These are phyloP conservation scores for Gerris buenoi DNA, from an alignment of 1,140 invertebrate genomes.

Conservation along the genomic window DNA sequence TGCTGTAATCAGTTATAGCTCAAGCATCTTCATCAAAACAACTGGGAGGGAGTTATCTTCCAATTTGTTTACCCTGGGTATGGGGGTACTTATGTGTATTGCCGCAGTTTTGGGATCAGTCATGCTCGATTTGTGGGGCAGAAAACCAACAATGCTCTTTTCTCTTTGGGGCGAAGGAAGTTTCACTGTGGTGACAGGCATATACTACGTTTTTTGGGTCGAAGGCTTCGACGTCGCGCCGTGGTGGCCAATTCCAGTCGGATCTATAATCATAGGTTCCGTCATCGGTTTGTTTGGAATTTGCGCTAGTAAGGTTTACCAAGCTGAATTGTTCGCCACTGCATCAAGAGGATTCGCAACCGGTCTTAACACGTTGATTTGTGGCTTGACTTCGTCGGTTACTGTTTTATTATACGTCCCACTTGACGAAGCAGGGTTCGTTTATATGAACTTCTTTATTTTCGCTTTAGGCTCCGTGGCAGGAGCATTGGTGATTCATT, in stretches of 20 bases:
- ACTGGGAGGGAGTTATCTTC: constrained; percentile 9
- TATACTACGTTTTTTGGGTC: constrained; percentile 15
- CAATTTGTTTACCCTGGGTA: constrained; percentile 12
- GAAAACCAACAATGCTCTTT: constrained; percentile 34
- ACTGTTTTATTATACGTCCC: constrained; percentile 57
- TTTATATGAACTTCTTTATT: constrained; percentile 15
- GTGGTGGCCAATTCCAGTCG: constrained; percentile 15
- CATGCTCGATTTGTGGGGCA: constrained; percentile 31
- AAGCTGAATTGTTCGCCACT: constrained; percentile 18
- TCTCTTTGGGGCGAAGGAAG: constrained; percentile 23
- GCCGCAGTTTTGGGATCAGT: constrained; percentile 14
- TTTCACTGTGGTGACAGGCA: constrained; percentile 12
- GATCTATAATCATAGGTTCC: constrained; percentile 13
- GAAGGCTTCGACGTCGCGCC: not conserved
- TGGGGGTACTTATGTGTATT: constrained; percentile 21
- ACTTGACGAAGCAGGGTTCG: constrained; percentile 40
- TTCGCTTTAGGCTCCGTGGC: constrained; percentile 7
- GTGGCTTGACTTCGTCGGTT: constrained; percentile 34
- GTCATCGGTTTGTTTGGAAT: constrained; percentile 12
- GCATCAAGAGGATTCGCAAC: constrained; percentile 17
- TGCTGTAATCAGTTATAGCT: constrained; percentile 21
- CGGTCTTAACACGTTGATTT: constrained; percentile 15
- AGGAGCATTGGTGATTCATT: constrained; percentile 24
- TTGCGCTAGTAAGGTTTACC: constrained; percentile 15
- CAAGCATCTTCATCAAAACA: constrained; percentile 19